Percentiles rank a stretch among this genome's conserved stretches.
These are phyloP conservation scores for Philaethria dido DNA, from an alignment of 2,888 invertebrate genomes.

Conservation along the genomic window DNA sequence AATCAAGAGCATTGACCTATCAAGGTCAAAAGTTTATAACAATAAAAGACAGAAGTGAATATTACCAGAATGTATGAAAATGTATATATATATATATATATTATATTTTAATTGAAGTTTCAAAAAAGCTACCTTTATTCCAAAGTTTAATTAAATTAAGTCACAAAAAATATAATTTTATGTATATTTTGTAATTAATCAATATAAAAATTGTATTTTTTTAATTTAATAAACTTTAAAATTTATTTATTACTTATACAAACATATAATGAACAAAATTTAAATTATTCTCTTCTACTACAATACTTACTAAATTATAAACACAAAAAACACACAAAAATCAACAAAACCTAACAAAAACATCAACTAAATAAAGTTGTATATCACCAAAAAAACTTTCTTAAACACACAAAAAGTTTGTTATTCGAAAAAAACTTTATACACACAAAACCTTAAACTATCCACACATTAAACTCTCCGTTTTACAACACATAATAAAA, in stretches of 20 bases:
- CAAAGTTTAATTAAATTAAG: too few relatives aligned
- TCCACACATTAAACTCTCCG: neutral
- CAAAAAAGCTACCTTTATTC: too few relatives aligned
- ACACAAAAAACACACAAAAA: neutral
- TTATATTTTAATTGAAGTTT: too few relatives aligned
- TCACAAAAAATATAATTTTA: too few relatives aligned
- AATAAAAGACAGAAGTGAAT: neutral
- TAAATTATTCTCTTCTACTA: too few relatives aligned
- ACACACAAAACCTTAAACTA: neutral
- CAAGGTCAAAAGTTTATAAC: conserved; percentile 10
- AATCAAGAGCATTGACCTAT: neutral
- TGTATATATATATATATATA: too few relatives aligned
- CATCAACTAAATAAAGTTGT: neutral
- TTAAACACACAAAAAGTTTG: neutral
- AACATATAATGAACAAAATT: too few relatives aligned
- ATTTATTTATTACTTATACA: too few relatives aligned
- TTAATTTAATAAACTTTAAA: too few relatives aligned
- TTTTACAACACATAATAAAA: conserved; percentile 34
- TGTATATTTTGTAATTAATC: too few relatives aligned
- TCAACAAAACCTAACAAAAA: neutral
- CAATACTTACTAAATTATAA: too few relatives aligned
- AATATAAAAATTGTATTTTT: too few relatives aligned
- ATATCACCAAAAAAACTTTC: neutral
- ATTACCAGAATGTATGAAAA: neutral
- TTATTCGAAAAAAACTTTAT: neutral